phyloP scores from a whole-genome alignment of 2,888 invertebrate genomes.

The Rhyacophila evoluta region DNA sequence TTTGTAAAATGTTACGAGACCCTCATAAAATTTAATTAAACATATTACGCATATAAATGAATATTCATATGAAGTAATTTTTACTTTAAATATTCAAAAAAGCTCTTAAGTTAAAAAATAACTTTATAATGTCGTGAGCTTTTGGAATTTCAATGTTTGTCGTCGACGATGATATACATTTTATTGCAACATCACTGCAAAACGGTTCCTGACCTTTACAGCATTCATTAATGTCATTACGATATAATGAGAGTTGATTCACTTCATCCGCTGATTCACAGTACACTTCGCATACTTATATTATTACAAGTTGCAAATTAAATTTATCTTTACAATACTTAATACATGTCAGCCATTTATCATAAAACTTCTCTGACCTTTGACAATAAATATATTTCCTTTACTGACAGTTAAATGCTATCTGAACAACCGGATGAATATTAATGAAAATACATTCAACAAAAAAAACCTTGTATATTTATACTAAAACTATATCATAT shows the following conservation, averaged over 20 bases:
- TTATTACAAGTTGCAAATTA: not conserved
- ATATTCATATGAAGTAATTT: too few species aligned
- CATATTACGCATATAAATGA: too few species aligned
- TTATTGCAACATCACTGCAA: not conserved
- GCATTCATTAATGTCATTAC: slow-evolving; percentile 9
- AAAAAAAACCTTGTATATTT: too few species aligned
- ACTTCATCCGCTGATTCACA: not conserved
- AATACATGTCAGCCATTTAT: not conserved
- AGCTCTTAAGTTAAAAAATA: too few species aligned
- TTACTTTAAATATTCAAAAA: too few species aligned
- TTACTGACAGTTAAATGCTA: not conserved
- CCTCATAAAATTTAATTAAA: too few species aligned
- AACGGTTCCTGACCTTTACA: not conserved
- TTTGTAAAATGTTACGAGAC: too few species aligned
- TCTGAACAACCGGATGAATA: too few species aligned
- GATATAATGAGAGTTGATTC: not conserved
- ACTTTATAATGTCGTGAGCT: not conserved
- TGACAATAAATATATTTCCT: slow-evolving; percentile 3
- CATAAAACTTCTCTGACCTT: not conserved
- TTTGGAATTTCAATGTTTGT: not conserved
- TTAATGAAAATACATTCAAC: too few species aligned
- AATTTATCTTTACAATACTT: not conserved
- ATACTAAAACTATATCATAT: too few species aligned
- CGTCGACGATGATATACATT: not conserved
- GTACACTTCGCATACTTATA: not conserved